Conservation (phyloP, 1,140 invertebrate genomes). For the Marisa cornuarietis region DNA sequence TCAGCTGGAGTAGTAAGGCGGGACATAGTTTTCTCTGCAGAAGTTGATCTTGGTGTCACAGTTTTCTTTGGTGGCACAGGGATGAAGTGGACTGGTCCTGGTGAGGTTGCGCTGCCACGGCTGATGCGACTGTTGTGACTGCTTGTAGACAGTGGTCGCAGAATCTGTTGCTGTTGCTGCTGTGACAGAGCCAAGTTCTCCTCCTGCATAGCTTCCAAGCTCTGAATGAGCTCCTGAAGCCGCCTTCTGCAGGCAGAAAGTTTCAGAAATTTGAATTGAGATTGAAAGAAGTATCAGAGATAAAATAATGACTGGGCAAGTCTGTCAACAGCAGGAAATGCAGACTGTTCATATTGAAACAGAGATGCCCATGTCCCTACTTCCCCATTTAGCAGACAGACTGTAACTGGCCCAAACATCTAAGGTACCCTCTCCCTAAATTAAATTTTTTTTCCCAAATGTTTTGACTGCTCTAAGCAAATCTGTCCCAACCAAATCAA, state of each 20-base stretch:
- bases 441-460: not conserved
- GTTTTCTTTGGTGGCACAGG: constrained; percentile 12
- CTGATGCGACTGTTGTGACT: constrained; percentile 23
- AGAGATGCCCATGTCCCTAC: no score
- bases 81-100: constrained; percentile 16
- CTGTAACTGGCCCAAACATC: no score
- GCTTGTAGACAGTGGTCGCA: constrained; percentile 27
- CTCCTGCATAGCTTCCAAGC: constrained; percentile 40
- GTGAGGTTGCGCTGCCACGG: constrained; percentile 4
- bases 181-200: constrained; percentile 26
- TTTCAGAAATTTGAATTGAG: not conserved
- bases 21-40: no score
- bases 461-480: not conserved
- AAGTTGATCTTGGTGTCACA: not conserved
- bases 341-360: not conserved
- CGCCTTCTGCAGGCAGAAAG: constrained; percentile 34
- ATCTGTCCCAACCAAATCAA: constrained; percentile 7
- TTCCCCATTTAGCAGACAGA: no score
- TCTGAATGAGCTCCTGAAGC: constrained; percentile 46
- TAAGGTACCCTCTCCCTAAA: not conserved
- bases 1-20: no score
- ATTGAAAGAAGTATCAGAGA: not conserved
- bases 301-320: not conserved
- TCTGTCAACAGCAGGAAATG: not conserved
- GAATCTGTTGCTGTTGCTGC: constrained; percentile 33